Conservation (phyloP, 1,140 invertebrate species). For the Dendroctonus valens region DNA sequence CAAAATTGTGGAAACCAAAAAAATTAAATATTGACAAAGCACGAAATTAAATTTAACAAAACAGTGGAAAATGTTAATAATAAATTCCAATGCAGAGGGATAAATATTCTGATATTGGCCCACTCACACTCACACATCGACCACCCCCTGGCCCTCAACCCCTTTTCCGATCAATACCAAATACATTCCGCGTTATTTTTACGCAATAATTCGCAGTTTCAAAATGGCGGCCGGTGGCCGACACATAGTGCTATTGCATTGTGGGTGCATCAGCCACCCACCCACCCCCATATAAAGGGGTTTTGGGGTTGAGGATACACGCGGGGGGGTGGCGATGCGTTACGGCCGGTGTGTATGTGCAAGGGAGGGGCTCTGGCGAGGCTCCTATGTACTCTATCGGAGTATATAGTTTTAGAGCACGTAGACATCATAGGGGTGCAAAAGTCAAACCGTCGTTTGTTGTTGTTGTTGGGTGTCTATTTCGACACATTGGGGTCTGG, state of each 20-base stretch:
- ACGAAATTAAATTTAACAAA: slow-evolving; percentile 21
- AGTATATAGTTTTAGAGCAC: slow-evolving; percentile 28
- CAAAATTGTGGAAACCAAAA: background rate
- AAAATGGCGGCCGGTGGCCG: slow-evolving; percentile 28
- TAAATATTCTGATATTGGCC: slow-evolving; percentile 4
- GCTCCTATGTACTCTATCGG: slow-evolving; percentile 17
- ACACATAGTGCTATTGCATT: slow-evolving; percentile 23
- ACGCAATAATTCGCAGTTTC: slow-evolving; percentile 31
- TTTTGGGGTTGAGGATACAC: background rate
- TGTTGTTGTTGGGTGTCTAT: background rate
- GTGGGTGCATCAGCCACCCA: slow-evolving; percentile 16
- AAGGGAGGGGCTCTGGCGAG: slow-evolving; percentile 24
- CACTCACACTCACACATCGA: background rate
- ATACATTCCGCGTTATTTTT: slow-evolving; percentile 30
- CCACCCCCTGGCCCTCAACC: background rate
- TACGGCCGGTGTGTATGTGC: slow-evolving; percentile 15
- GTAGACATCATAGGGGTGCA: slow-evolving; percentile 17
- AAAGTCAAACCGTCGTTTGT: slow-evolving; percentile 17
- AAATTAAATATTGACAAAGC: slow-evolving; percentile 3
- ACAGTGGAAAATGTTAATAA: slow-evolving; percentile 12
- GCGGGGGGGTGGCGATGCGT: slow-evolving; percentile 19
- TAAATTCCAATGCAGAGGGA: slow-evolving; percentile 15
- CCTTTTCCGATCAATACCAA: slow-evolving; percentile 19
- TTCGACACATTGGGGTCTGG: too few relatives aligned
- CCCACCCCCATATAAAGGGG: background rate